phyloP scores from a whole-genome alignment of 1,140 invertebrate genomes.

The Cardiocondyla obscurior region DNA sequence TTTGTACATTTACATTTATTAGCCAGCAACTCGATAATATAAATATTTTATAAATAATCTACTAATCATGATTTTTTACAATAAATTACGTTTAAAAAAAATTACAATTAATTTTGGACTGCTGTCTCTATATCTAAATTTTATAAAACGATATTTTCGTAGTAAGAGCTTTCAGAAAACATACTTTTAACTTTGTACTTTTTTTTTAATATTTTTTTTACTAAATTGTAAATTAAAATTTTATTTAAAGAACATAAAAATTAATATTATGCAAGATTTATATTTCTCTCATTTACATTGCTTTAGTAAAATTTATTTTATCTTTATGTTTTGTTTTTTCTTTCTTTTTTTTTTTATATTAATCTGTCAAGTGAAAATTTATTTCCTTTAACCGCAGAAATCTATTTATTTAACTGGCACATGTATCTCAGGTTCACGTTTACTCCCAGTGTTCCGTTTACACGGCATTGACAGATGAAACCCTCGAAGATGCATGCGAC shows the following conservation, averaged over 20 bases:
- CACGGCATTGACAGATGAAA: constrained; percentile 48
- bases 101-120: not conserved
- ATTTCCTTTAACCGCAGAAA: constrained; percentile 32
- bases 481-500: constrained; percentile 38
- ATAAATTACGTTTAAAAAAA: not conserved
- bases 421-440: constrained; percentile 24
- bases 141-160: not conserved
- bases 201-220: too few species aligned
- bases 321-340: not conserved
- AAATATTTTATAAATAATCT: constrained; percentile 17
- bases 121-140: not conserved
- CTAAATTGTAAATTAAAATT: not conserved
- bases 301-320: not conserved
- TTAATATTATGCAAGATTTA: not conserved
- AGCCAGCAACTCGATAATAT: not conserved
- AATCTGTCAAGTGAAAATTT: not conserved
- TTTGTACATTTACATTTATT: constrained; percentile 42
- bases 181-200: not conserved
- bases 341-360: not conserved
- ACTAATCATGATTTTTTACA: not conserved
- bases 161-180: not conserved
- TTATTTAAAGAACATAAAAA: constrained; percentile 7
- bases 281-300: not conserved
- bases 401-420: constrained; percentile 26
- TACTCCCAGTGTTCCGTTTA: constrained; percentile 34